phyloP scores from a whole-genome alignment of 1,140 invertebrate genomes.

The Drosophila jambulina region DNA sequence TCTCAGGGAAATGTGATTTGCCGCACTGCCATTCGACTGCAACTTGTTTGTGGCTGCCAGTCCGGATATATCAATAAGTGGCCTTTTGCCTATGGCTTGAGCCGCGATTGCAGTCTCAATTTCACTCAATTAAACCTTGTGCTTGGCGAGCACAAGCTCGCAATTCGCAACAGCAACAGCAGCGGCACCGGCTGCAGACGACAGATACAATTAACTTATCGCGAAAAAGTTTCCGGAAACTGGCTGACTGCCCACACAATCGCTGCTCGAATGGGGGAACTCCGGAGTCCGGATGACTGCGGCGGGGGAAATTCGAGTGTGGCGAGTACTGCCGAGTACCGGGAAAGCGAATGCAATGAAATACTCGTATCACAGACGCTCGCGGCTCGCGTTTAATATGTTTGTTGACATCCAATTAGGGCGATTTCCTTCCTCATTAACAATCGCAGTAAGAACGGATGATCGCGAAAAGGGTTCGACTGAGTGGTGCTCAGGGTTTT shows the following conservation, averaged over 20 bases:
- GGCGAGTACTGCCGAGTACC: constrained; percentile 21
- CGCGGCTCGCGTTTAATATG: constrained; percentile 69
- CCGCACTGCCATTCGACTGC: constrained; percentile 31
- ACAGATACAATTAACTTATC: constrained; percentile 83
- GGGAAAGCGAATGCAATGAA: constrained; percentile 56
- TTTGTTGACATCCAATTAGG: constrained; percentile 83
- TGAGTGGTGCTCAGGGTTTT: neutral
- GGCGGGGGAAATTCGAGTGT: constrained; percentile 20
- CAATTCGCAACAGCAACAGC: constrained; percentile 56
- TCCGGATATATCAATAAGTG: constrained; percentile 82
- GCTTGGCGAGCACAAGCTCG: constrained; percentile 30
- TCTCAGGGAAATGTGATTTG: constrained; percentile 60
- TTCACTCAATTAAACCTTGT: constrained; percentile 74
- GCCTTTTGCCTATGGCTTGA: constrained; percentile 54
- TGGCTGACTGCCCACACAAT: constrained; percentile 71
- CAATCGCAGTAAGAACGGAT: constrained; percentile 55
- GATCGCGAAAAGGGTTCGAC: constrained; percentile 8
- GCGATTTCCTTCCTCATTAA: constrained; percentile 84
- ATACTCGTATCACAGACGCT: constrained; percentile 55
- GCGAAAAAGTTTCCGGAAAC: constrained; percentile 81
- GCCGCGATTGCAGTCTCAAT: constrained; percentile 72
- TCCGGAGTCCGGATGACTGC: constrained; percentile 15
- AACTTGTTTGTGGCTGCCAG: constrained; percentile 56
- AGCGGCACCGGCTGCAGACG: constrained; percentile 44
- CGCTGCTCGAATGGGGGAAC: constrained; percentile 19